Percentiles rank a stretch among this genome's conserved stretches.
These are phyloP conservation scores for Porites divaricata DNA, from an alignment of 92 coral and sea anemone species.

Conservation along the genomic window DNA sequence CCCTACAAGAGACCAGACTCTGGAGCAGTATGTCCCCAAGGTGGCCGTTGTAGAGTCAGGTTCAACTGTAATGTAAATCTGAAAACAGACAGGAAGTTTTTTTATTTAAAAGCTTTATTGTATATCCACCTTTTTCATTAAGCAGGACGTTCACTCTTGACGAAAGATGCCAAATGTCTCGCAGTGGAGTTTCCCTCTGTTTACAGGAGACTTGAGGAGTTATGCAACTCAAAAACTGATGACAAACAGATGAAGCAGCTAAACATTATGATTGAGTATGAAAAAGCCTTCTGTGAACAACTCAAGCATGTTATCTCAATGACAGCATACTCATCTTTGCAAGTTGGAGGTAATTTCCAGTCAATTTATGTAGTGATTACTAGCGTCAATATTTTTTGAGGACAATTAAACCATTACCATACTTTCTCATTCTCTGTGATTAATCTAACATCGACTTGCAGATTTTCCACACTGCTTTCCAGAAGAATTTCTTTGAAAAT, in stretches of 20 bases:
- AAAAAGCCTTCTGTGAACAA: slow-evolving; percentile 1
- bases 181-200: slow-evolving; percentile 54
- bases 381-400: too few relatives aligned
- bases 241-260: slow-evolving; percentile 1
- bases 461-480: too few relatives aligned
- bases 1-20: too few relatives aligned
- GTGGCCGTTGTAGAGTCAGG: too few relatives aligned
- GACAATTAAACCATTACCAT: too few relatives aligned
- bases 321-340: neutral
- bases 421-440: too few relatives aligned
- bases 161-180: slow-evolving; percentile 41
- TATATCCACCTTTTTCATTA: neutral
- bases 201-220: slow-evolving; percentile 35
- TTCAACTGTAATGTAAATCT: too few relatives aligned
- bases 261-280: slow-evolving; percentile 9
- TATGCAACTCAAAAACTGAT: slow-evolving; percentile 6
- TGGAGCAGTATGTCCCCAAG: too few relatives aligned
- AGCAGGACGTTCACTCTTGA: slow-evolving; percentile 51
- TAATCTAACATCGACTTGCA: too few relatives aligned
- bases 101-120: too few relatives aligned
- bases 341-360: slow-evolving; percentile 13
- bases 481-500: too few relatives aligned
- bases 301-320: slow-evolving; percentile 8
- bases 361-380: too few relatives aligned
- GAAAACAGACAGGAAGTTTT: neutral